phyloP scores from a whole-genome alignment of 2,888 invertebrate species.

The Allophyes oxyacanthae region DNA sequence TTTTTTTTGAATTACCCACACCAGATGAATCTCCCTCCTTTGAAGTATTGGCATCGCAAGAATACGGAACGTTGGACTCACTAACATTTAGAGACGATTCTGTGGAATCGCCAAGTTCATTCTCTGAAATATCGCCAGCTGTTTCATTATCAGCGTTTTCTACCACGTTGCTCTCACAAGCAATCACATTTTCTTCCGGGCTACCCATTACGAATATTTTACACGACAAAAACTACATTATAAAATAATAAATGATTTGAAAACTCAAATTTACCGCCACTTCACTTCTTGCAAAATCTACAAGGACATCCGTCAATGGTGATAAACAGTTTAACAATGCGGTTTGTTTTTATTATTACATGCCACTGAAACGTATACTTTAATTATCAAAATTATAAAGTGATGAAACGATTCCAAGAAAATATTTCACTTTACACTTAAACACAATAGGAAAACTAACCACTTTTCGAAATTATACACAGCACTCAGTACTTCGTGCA shows the following conservation, averaged over 20 bases:
- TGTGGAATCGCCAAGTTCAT: constrained; percentile 69
- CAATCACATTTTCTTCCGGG: constrained; percentile 71
- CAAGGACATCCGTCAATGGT: constrained; percentile 88
- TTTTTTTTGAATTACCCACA: constrained; percentile 74
- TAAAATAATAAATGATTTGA: constrained; percentile 66
- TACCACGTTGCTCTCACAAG: constrained; percentile 59
- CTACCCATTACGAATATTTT: constrained; percentile 78
- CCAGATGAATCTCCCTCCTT: constrained; percentile 75
- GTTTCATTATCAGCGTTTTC: constrained; percentile 69
- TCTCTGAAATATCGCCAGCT: constrained; percentile 75
- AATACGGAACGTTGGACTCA: constrained; percentile 62
- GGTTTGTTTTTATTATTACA: constrained; percentile 68
- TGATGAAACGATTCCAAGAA: constrained; percentile 29
- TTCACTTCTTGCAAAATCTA: constrained; percentile 82
- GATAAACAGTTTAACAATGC: constrained; percentile 86
- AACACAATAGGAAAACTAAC: constrained; percentile 58
- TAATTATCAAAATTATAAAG: constrained; percentile 30
- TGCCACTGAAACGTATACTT: constrained; percentile 38
- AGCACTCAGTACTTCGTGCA: constrained; percentile 65
- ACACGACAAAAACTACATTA: constrained; percentile 65
- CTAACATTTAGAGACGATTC: constrained; percentile 69
- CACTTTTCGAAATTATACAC: constrained; percentile 57
- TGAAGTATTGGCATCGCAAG: constrained; percentile 70
- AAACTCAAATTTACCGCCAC: constrained; percentile 88
- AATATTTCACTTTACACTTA: constrained; percentile 59